Evolutionary conservation across 2,797 vertebrate genomes (phyloP).

Genomic region (Scarus forsteni): DNA sequence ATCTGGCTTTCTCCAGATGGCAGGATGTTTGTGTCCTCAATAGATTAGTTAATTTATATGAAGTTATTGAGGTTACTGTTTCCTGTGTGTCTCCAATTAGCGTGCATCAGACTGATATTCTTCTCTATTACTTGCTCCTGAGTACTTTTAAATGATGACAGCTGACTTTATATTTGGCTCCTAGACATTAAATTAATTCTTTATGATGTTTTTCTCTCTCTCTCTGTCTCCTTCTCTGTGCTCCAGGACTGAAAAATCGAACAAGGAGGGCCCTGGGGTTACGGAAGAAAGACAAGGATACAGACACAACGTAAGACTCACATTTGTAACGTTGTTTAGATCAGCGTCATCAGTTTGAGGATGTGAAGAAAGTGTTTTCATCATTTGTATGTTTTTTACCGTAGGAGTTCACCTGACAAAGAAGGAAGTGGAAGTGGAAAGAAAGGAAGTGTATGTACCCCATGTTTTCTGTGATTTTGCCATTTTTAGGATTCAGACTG

Average conservation of each 20-base stretch:
- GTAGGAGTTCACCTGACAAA: constrained; percentile 95
- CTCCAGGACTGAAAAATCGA: constrained; percentile 95
- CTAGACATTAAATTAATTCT: constrained; percentile 22
- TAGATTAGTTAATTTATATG: constrained; percentile 32
- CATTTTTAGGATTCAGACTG: not conserved
- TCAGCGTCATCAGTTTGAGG: not conserved
- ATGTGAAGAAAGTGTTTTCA: not conserved
- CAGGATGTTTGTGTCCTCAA: constrained; percentile 29
- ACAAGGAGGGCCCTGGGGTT: constrained; percentile 97
- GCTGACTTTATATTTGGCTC: constrained; percentile 21
- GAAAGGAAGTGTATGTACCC: constrained; percentile 63
- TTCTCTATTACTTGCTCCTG: constrained; percentile 34
- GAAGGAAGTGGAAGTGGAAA: constrained; percentile 92
- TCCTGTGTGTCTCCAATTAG: constrained; percentile 14
- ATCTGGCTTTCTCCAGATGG: constrained; percentile 27
- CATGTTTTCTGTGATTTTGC: not conserved
- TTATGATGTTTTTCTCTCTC: constrained; percentile 7
- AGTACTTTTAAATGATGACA: constrained; percentile 43
- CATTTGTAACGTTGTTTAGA: not conserved
- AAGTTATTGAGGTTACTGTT: constrained; percentile 9
- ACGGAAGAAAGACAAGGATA: constrained; percentile 97
- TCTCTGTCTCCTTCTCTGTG: constrained; percentile 7
- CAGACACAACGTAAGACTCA: constrained; percentile 91
- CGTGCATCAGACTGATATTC: constrained; percentile 17
- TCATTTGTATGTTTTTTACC: constrained; percentile 1